phyloP scores from a whole-genome alignment of 1,140 invertebrate genomes.

The Papilio polytes region DNA sequence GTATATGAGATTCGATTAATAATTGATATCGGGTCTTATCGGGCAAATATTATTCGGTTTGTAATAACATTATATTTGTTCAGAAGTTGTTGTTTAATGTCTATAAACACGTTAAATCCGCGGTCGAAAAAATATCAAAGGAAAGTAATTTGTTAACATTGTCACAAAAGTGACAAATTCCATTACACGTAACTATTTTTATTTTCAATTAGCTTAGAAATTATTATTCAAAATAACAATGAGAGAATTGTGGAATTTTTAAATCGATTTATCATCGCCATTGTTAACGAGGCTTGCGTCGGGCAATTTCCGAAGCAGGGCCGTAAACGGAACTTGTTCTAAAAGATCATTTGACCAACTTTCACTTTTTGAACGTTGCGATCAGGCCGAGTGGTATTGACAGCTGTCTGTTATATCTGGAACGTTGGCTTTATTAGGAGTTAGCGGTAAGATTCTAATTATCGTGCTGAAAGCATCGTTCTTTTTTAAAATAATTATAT shows the following conservation, averaged over 20 bases:
- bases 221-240: background rate
- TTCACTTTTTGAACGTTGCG: conserved; percentile 59
- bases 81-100: too few species aligned
- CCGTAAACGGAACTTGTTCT: conserved; percentile 60
- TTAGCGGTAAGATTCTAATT: conserved; percentile 30
- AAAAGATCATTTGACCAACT: conserved; percentile 51
- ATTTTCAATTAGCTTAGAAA: background rate
- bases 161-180: background rate
- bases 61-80: background rate
- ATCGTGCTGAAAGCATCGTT: conserved; percentile 20
- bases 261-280: conserved; percentile 12
- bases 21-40: background rate
- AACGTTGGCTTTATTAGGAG: conserved; percentile 3
- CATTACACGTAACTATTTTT: background rate
- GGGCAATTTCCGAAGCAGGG: conserved; percentile 31
- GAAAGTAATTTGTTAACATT: background rate
- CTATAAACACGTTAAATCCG: too few species aligned
- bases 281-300: conserved; percentile 30
- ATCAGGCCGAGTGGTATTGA: background rate
- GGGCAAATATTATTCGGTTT: background rate
- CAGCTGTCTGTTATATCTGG: conserved; percentile 2
- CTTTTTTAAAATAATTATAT: background rate
- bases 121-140: too few species aligned
- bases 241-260: conserved; percentile 8
- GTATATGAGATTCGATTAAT: conserved; percentile 13